Conservation (phyloP, 1,140 invertebrate species). For the Hyposmocoma kahamanoa region DNA sequence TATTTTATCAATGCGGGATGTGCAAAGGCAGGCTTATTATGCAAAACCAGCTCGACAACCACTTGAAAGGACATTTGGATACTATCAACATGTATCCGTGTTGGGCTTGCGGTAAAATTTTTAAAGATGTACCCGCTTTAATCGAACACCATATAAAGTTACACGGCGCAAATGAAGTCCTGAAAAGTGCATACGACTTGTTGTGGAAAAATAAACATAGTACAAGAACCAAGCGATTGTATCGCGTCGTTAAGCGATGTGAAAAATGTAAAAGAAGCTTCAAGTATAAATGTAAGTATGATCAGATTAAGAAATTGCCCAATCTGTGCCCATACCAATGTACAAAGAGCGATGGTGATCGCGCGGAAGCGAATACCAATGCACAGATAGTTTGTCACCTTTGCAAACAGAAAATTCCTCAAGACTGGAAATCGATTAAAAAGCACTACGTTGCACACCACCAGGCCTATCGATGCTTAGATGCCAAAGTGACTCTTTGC, state of each 20-base stretch:
- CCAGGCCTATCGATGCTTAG: constrained; percentile 41
- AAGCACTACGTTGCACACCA: constrained; percentile 43
- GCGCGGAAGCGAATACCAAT: too few species aligned
- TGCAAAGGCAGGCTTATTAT: constrained; percentile 46
- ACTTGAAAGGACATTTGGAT: constrained; percentile 39
- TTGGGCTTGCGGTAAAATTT: constrained; percentile 39
- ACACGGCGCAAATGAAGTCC: constrained; percentile 7
- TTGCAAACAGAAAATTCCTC: constrained; percentile 37
- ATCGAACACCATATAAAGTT: neutral
- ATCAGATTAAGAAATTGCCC: constrained; percentile 29
- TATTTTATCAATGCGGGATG: constrained; percentile 51
- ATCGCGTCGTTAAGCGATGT: constrained; percentile 41
- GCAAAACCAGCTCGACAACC: constrained; percentile 34
- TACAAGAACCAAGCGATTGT: constrained; percentile 20
- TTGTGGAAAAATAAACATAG: neutral
- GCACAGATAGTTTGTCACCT: constrained; percentile 36
- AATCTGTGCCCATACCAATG: constrained; percentile 46
- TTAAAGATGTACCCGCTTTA: constrained; percentile 28
- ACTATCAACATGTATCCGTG: constrained; percentile 38
- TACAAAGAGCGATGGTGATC: too few species aligned
- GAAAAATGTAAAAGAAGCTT: constrained; percentile 43
- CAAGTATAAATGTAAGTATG: constrained; percentile 37
- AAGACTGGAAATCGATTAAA: constrained; percentile 49
- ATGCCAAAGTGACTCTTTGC: constrained; percentile 37
- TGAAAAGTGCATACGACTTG: too few species aligned